These are phyloP conservation scores for Coremacera marginata DNA, from an alignment of 2,888 invertebrate species.

Conservation along the genomic window DNA sequence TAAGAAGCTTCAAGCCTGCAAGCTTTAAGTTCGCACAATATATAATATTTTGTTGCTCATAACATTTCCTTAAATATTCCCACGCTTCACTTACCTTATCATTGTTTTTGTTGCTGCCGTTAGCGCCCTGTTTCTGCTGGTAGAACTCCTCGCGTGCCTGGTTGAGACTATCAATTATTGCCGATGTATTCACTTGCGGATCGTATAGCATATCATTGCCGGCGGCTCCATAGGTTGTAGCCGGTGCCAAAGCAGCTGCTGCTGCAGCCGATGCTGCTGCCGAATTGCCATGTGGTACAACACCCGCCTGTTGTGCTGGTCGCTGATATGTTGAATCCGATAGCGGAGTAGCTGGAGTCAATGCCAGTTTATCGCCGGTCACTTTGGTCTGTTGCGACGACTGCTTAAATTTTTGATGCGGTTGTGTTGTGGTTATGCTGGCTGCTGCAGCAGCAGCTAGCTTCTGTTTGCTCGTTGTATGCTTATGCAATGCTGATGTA, in stretches of 20 bases:
- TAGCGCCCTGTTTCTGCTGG: slow-evolving; percentile 60
- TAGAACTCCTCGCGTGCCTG: slow-evolving; percentile 68
- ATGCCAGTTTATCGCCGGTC: not conserved
- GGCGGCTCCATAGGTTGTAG: slow-evolving; percentile 45
- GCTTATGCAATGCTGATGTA: slow-evolving; percentile 51
- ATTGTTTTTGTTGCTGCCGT: slow-evolving; percentile 56
- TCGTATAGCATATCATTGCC: slow-evolving; percentile 63
- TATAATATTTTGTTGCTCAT: not conserved
- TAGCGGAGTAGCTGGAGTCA: not conserved
- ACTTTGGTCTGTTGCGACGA: slow-evolving; percentile 31
- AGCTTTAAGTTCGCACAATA: not conserved
- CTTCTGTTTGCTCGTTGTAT: slow-evolving; percentile 55
- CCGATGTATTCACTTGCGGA: slow-evolving; percentile 67
- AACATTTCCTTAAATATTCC: not conserved
- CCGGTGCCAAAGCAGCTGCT: slow-evolving; percentile 46
- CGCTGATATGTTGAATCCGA: slow-evolving; percentile 22
- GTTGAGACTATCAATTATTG: slow-evolving; percentile 68
- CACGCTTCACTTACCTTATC: slow-evolving; percentile 57
- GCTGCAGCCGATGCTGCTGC: slow-evolving; percentile 46
- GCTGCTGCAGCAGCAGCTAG: slow-evolving; percentile 46
- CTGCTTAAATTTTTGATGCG: slow-evolving; percentile 52
- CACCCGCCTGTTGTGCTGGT: slow-evolving; percentile 6
- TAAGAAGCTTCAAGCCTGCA: not conserved
- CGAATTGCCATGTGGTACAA: not conserved
- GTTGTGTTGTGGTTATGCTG: slow-evolving; percentile 48